A percentile compares a stretch with the other conserved stretches of the same genome.
phyloP scores from a whole-genome alignment of 1,140 invertebrate species.

The Euura lappo region DNA sequence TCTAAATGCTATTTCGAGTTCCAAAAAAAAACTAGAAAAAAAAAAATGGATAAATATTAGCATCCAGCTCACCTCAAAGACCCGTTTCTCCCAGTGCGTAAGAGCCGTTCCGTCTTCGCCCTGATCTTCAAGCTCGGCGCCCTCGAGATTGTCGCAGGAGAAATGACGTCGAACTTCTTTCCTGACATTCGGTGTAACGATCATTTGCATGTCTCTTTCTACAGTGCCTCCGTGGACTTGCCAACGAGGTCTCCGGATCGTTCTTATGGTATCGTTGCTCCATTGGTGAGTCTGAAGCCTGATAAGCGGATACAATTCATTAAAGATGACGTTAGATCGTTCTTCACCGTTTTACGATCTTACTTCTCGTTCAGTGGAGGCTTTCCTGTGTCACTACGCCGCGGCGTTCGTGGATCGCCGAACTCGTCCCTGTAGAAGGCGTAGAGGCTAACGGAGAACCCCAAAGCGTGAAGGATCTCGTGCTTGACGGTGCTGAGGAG shows the following conservation, averaged over 20 bases:
- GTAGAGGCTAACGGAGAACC: slow-evolving; percentile 94
- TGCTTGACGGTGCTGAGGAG: slow-evolving; percentile 97
- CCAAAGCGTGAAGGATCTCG: slow-evolving; percentile 97
- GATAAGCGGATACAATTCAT: slow-evolving; percentile 21
- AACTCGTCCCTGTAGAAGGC: slow-evolving; percentile 90
- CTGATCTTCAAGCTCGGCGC: slow-evolving; percentile 98
- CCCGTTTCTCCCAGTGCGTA: slow-evolving; percentile 98
- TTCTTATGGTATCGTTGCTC: slow-evolving; percentile 88
- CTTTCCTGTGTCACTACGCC: slow-evolving; percentile 83
- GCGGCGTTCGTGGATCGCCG: slow-evolving; percentile 83
- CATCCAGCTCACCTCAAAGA: slow-evolving; percentile 82
- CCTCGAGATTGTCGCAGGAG: slow-evolving; percentile 87
- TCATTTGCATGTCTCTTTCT: slow-evolving; percentile 80
- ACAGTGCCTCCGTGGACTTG: slow-evolving; percentile 80
- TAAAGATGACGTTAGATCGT: slow-evolving; percentile 14
- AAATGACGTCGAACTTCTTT: slow-evolving; percentile 90
- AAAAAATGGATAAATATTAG: too few relatives aligned
- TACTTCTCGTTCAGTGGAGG: slow-evolving; percentile 87
- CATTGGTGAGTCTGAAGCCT: slow-evolving; percentile 92
- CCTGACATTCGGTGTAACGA: slow-evolving; percentile 91
- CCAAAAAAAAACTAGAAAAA: too few relatives aligned
- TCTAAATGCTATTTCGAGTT: too few relatives aligned
- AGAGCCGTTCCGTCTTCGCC: slow-evolving; percentile 95
- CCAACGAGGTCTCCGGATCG: slow-evolving; percentile 82
- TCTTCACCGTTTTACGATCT: slow-evolving; percentile 41